Evolutionary conservation across 1,140 invertebrate species (phyloP).

Genomic region (Micrasema minimum): DNA sequence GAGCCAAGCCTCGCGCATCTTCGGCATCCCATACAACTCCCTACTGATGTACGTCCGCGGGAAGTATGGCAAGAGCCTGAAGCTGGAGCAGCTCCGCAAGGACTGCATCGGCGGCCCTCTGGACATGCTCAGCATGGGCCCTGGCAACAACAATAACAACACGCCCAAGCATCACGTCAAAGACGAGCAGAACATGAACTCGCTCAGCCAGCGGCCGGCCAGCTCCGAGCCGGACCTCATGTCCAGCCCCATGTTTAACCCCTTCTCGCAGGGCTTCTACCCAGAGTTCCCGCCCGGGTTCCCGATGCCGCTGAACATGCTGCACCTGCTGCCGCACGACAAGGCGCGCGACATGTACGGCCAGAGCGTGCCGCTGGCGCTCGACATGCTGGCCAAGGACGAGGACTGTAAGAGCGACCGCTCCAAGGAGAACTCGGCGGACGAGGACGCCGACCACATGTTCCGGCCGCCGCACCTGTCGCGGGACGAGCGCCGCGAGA

Average conservation of each 20-base stretch:
- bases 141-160: conserved; percentile 74
- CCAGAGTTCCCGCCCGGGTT: conserved; percentile 82
- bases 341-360: conserved; percentile 72
- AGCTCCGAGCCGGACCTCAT: conserved; percentile 72
- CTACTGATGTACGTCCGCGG: conserved; percentile 92
- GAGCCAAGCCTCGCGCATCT: conserved; percentile 87
- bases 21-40: conserved; percentile 92
- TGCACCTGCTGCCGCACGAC: conserved; percentile 82
- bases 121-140: conserved; percentile 76
- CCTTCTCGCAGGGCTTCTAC: conserved; percentile 79
- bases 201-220: conserved; percentile 67
- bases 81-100: conserved; percentile 86
- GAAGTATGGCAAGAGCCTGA: conserved; percentile 90
- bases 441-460: conserved; percentile 70
- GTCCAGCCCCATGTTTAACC: conserved; percentile 75
- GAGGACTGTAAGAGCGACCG: conserved; percentile 74
- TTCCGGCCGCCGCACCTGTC: conserved; percentile 66
- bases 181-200: conserved; percentile 60
- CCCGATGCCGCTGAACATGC: conserved; percentile 84
- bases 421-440: conserved; percentile 73
- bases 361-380: conserved; percentile 65
- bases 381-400: conserved; percentile 66
- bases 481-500: conserved; percentile 67
- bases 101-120: conserved; percentile 83
- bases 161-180: conserved; percentile 65